Conservation (phyloP, 1,140 invertebrate genomes). For the Drosophila sechellia region DNA sequence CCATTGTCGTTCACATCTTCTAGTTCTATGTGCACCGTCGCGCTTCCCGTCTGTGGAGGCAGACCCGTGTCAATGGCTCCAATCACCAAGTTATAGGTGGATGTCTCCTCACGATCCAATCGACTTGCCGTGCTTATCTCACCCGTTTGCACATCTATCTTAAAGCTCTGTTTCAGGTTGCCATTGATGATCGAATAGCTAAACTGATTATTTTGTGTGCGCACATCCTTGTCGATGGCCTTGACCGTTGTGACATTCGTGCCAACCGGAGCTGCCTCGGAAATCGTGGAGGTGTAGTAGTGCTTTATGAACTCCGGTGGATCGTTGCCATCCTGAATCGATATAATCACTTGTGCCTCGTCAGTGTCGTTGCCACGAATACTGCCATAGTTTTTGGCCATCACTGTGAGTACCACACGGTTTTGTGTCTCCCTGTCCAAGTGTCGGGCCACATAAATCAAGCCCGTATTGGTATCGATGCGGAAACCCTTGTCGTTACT, state of each 20-base stretch:
- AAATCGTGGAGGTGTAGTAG: conserved; percentile 90
- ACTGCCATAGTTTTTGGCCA: conserved; percentile 97
- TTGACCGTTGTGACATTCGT: conserved; percentile 91
- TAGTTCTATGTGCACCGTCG: conserved; percentile 89
- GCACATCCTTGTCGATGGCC: conserved; percentile 95
- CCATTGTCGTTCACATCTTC: conserved; percentile 97
- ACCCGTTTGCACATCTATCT: conserved; percentile 94
- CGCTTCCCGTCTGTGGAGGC: conserved; percentile 94
- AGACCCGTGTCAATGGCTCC: conserved; percentile 95
- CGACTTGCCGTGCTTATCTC: conserved; percentile 90
- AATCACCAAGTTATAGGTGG: conserved; percentile 92
- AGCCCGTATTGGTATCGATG: conserved; percentile 93
- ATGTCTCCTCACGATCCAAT: conserved; percentile 93
- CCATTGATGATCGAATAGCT: conserved; percentile 95
- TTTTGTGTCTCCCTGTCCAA: conserved; percentile 96
- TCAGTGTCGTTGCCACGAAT: conserved; percentile 97
- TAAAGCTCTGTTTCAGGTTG: conserved; percentile 93
- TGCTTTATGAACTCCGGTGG: conserved; percentile 94
- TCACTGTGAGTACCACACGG: conserved; percentile 94
- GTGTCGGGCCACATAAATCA: conserved; percentile 92
- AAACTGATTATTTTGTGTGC: conserved; percentile 96
- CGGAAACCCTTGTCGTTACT: conserved; percentile 96
- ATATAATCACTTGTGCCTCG: conserved; percentile 96
- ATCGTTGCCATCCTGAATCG: conserved; percentile 97
- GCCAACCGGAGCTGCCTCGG: conserved; percentile 90